Evolutionary conservation across 2,888 invertebrate species (phyloP), one percentile per base, ranked within the genome.

Genomic region (Microplitis manilae): DNA sequence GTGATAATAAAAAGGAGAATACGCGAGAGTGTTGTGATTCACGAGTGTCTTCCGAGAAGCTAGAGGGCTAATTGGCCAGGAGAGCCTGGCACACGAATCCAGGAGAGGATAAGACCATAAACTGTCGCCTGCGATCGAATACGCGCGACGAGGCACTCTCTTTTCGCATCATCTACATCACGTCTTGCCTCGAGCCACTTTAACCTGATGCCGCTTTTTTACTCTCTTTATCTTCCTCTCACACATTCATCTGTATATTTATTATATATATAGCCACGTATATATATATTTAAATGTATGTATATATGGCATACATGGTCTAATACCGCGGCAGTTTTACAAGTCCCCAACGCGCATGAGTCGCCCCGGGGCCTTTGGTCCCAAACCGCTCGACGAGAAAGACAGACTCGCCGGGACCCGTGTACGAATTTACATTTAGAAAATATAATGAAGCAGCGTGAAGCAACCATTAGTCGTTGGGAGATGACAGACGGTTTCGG

Each of bases 401-500:
- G 76, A 77, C 68, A 40, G 72, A 64, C 74, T 76, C 75, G 73
- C 73, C 76, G 78, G 79, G 83, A 82, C 83, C 84, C 88, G 85
- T 87, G 86, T 87, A 88, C 87, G 87, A 89, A 89, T 90, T 90
- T 90, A 89, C 89, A 90, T 90, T 89, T 89, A 90, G 87, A 89
- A 89, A 90, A 88, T 89, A 89, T 90, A 90, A 90, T 88, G 89
- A 89, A 89, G 89, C 89, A 87, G 89, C 89, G 88, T 86, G 89
- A 89, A 87, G 86, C 88, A 86, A 88, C 89, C 89, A 89, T 89
- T 90, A 90, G 90, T 90, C 87, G 87, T 88, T 88, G 87, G 85
- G 87, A 89, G 89, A 90, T 90, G 90, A 90, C 90, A 89, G 89
- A 89, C 89, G 88, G 85, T 88, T 88, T 88, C 85, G 88, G 88